phyloP scores from a whole-genome alignment of 2,888 invertebrate genomes.

The Nasonia oneida region DNA sequence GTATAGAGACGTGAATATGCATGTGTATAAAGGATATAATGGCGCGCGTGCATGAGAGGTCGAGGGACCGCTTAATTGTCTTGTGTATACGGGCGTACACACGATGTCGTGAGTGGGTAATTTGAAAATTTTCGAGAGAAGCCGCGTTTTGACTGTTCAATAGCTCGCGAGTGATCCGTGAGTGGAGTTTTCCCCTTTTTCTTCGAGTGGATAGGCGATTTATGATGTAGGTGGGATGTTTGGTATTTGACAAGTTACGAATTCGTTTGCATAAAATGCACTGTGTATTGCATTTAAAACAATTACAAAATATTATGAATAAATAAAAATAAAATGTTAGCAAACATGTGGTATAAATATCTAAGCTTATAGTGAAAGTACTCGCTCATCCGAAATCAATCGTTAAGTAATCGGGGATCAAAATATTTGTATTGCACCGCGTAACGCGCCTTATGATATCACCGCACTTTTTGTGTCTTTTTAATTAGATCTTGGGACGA shows the following conservation, averaged over 20 bases:
- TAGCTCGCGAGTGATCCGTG: neutral
- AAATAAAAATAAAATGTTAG: no score
- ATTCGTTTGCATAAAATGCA: neutral
- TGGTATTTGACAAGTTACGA: neutral
- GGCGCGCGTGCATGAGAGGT: neutral
- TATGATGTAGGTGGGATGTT: neutral
- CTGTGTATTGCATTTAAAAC: no score
- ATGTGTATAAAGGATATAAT: neutral
- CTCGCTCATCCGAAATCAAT: neutral
- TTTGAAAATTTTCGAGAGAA: neutral
- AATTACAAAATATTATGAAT: no score
- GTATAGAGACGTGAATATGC: neutral
- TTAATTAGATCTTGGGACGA: neutral
- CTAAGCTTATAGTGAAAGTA: neutral
- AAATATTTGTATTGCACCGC: neutral
- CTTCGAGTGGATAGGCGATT: neutral
- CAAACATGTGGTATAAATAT: no score
- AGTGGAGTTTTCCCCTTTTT: neutral
- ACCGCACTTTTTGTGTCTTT: neutral
- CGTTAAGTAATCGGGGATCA: neutral
- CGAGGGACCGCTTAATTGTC: neutral
- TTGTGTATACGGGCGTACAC: neutral
- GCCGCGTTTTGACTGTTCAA: neutral
- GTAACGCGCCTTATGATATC: neutral
- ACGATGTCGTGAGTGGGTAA: conserved; percentile 4